phyloP scores from a whole-genome alignment of 2,888 invertebrate genomes.

The Gymnocheta viridis region DNA sequence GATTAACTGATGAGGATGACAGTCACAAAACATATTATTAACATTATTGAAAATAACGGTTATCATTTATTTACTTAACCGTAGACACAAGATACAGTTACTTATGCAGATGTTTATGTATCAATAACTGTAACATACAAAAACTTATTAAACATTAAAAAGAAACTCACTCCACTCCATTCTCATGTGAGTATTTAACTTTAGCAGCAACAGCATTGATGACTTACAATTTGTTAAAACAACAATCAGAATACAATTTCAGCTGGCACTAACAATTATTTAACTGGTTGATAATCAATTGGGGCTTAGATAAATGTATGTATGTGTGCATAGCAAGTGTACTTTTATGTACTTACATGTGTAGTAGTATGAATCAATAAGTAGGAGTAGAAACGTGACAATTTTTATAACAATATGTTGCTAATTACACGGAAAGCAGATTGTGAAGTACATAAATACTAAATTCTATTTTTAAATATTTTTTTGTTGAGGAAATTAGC shows the following conservation, averaged over 20 bases:
- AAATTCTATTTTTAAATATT: neutral
- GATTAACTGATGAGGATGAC: slow-evolving; percentile 47
- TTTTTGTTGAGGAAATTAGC: neutral
- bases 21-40: slow-evolving; percentile 1
- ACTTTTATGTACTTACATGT: no score
- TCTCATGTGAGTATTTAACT: neutral
- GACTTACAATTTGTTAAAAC: slow-evolving; percentile 53
- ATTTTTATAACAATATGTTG: slow-evolving; percentile 28
- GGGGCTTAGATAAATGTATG: neutral
- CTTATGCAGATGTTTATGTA: neutral
- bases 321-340: no score
- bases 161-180: neutral
- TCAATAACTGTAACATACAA: neutral
- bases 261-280: slow-evolving; percentile 44
- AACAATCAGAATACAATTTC: slow-evolving; percentile 54
- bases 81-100: neutral
- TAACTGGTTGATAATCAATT: neutral
- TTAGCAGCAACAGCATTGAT: neutral
- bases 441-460: slow-evolving; percentile 6
- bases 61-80: slow-evolving; percentile 32
- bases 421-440: slow-evolving; percentile 25
- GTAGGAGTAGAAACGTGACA: slow-evolving; percentile 50
- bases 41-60: slow-evolving; percentile 44
- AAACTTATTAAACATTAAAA: neutral
- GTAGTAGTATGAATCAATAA: no score